These are phyloP conservation scores for Asbolus verrucosus DNA, from an alignment of 1,140 invertebrate species.

Conservation along the genomic window DNA sequence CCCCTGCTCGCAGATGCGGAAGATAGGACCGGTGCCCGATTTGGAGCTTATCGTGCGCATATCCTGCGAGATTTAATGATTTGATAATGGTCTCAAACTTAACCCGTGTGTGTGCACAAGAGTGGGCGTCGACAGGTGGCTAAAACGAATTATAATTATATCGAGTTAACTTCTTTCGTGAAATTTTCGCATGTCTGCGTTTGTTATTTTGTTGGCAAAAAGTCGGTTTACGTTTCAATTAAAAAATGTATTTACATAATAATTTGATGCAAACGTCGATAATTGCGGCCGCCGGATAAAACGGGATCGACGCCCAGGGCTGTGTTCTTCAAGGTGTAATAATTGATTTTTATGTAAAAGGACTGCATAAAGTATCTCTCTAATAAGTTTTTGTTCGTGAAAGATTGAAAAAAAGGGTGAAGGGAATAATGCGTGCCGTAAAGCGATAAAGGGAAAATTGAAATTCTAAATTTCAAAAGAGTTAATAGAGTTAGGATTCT, in stretches of 20 bases:
- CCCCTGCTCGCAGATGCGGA: slow-evolving; percentile 17
- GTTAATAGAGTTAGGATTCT: slow-evolving; percentile 56
- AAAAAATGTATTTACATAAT: slow-evolving; percentile 38
- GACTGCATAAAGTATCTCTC: slow-evolving; percentile 37
- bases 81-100: slow-evolving; percentile 43
- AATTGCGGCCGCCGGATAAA: slow-evolving; percentile 14
- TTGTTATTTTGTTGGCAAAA: no score
- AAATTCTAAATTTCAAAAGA: slow-evolving; percentile 58
- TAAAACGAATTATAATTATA: slow-evolving; percentile 18
- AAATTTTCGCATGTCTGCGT: no score
- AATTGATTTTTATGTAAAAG: slow-evolving; percentile 39
- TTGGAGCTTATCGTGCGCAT: slow-evolving; percentile 28
- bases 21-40: slow-evolving; percentile 24
- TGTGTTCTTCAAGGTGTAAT: slow-evolving; percentile 31
- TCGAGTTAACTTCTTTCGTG: no score
- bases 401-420: slow-evolving; percentile 28
- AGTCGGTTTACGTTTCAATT: slow-evolving; percentile 36
- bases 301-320: neutral
- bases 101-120: neutral
- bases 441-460: slow-evolving; percentile 60
- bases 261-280: slow-evolving; percentile 33
- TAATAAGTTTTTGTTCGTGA: slow-evolving; percentile 40
- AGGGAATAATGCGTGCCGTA: slow-evolving; percentile 52
- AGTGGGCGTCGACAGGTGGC: slow-evolving; percentile 22
- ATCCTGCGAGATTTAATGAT: slow-evolving; percentile 42